These are phyloP conservation scores for Brachionus manjavacas DNA, from an alignment of 1,140 invertebrate genomes.

Conservation along the genomic window DNA sequence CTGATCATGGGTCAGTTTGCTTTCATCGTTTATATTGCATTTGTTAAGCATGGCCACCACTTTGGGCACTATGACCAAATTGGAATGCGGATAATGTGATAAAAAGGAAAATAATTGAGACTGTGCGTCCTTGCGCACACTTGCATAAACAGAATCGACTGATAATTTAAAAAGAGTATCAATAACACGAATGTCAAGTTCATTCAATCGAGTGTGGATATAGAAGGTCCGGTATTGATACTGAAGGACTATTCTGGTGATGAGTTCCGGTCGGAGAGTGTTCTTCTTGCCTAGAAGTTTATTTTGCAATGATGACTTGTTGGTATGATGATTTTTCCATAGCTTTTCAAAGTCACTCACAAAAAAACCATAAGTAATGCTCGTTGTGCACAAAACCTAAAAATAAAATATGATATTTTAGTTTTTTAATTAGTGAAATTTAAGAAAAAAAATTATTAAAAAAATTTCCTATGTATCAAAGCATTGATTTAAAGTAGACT, in stretches of 20 bases:
- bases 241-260: constrained; percentile 21
- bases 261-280: not conserved
- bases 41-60: constrained; percentile 64
- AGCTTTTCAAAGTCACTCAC: constrained; percentile 37
- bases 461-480: too few species aligned
- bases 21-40: constrained; percentile 58
- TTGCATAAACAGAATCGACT: constrained; percentile 46
- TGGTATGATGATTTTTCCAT: constrained; percentile 20
- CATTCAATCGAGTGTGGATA: constrained; percentile 58
- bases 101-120: constrained; percentile 59
- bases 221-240: constrained; percentile 39
- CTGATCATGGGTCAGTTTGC: constrained; percentile 61
- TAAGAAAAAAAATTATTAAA: too few species aligned
- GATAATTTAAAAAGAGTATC: constrained; percentile 60
- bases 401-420: not conserved
- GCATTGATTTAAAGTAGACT: too few species aligned
- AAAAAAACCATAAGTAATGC: constrained; percentile 34
- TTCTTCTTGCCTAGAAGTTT: constrained; percentile 37
- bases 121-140: constrained; percentile 66
- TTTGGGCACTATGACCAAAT: constrained; percentile 61
- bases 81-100: constrained; percentile 63
- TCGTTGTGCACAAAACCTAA: not conserved
- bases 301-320: constrained; percentile 16
- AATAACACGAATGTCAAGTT: constrained; percentile 65
- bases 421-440: not conserved